Base-by-base conservation (phyloP, 2,113 vertebrate genomes). In the Dicrurus megarhynchus region DNA sequence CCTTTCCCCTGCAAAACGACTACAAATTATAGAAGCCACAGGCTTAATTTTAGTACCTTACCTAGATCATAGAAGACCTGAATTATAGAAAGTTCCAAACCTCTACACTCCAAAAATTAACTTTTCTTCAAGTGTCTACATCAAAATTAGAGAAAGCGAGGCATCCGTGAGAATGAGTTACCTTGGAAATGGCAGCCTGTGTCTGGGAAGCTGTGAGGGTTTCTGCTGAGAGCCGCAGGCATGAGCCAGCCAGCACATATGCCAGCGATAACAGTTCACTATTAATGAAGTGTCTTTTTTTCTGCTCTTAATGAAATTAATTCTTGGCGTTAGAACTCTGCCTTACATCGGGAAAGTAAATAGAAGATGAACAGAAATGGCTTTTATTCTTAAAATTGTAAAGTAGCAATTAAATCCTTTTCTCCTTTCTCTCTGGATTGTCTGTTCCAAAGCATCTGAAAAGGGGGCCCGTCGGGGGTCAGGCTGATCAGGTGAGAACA, bases 211-310 rank as follows among this genome's bases (percentile, higher is more conserved):
- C 92, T 91, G 87, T 70, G 83, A 87, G 81, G 78, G 90, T 90
- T 92, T 96, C 93, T 88, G 39, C 77, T 75, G 92, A 78, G 91
- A 96, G 83, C 89, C 44, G 37, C 73, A 94, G 83, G 50, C 88
- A 78, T 11, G n/a, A 93, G 69, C 93, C 92, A 94, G 70, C 57
- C 68, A 84, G 92, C 92, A 86, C 90, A 96, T 92, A 93, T 92
- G 95, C 90, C 95, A 96, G 95, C 76, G 89, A 35, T 94, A 96
- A 93, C 92, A 95, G 90, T 64, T 94, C 93, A 81, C 90, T 87
- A 90, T 94, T 97, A 96, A 97, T 96, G 95, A 94, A 95, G 85
- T 90, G 83, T 71, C 79, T 96, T 96, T 95, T 96, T 96, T 93
- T 81, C 82, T 90, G 85, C 92, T 91, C 32, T 1, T 84, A 93